Base-by-base conservation (phyloP, 1,140 invertebrate species). In the Penaeus chinensis region DNA sequence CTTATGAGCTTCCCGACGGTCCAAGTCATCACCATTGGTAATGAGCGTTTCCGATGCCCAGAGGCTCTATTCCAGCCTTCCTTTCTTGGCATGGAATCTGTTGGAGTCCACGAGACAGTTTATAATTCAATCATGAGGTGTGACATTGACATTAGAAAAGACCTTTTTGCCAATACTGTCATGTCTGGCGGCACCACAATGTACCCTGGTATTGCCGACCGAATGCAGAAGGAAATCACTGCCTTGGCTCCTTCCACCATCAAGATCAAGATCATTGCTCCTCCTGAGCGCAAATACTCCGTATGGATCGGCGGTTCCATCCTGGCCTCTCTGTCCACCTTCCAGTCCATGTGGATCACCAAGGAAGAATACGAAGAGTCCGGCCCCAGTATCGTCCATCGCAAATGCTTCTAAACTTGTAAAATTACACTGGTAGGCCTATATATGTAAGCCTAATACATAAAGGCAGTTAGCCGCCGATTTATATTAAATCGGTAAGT, bases 51-150 rank as follows among this genome's bases (percentile, higher is more conserved):
- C 54, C 54, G 54, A 2, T 54, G 54, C 16, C 54, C 54, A 13
- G 54, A 54, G 16, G 54, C 54, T 54, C 91, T 95, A 65, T 94
- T 94, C 92, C 93, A 94, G 88, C 93, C 87, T 88, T 88, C 96
- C 90, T 96, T 97, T 90, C 92, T 98, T 93, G 95, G 94, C 91
- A 96, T 96, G 96, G 96, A 96, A 93, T 95, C 95, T 89, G 95
- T 94, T 91, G 96, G 96, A 90, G 96, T 96, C 92, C 96, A 96
- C 91, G 96, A 96, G 92, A 96, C 96, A 91, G 95, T 95, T 86
- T 97, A 96, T 95, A 96, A 97, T 93, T 96, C 96, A 90, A 97
- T 97, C 94, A 96, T 96, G 96, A 94, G 93, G 91, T 94, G 93
- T 88, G 93, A 93, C 88, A 91, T 93, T 77, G 92, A 93, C 82